Evolutionary conservation across 2,113 vertebrate species (phyloP), one percentile per base, ranked within the genome.

Genomic region (Galeopterus variegatus): DNA sequence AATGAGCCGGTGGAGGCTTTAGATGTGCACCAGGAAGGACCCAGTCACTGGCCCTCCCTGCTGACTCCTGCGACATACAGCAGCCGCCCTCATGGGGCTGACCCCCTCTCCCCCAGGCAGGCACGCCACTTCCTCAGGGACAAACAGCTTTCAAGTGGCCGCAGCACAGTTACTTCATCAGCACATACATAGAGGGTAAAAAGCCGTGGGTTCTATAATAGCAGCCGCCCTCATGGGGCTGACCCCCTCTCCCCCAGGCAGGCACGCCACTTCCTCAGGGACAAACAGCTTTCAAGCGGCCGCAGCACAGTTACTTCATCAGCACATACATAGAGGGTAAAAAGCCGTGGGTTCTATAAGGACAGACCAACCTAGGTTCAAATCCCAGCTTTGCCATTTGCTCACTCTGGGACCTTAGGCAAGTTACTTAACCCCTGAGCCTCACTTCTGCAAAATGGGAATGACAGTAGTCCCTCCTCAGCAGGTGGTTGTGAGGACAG

Each of bases 11-110:
- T 15, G 11, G 23, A 8, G n/a, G 69, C n/a, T 64, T 31, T 8
- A 36, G 52, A 6, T 48, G 24, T 26, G 5, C 21, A 60, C 28
- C 11, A 21, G 6, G 67, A 19, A 19, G 60, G 23, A 41, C 19
- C 0, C 0, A 31, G 58, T 33, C 64, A 8, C 10, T 7, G 45
- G 26, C 14, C 65, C 21, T 50, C 8, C 13, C 28, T 4, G 4
- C 21, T 11, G 50, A 33, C 65, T 77, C 6, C 5, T 12, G 56
- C 24, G 54, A 62, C 3, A 9, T 48, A 23, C 4, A 13, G 14
- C 17, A 26, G 64, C 56, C 15, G n/a, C 24, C n/a, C 85, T 54
- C n/a, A 3, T 10, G 45, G 72, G 13, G n/a, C n/a, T n/a, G n/a
- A 23, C 64, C 48, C 45, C 58, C 41, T 41, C 41, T 3, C 41